Evolutionary conservation across 2,888 invertebrate genomes (phyloP).

Genomic region (Biston stratarius): DNA sequence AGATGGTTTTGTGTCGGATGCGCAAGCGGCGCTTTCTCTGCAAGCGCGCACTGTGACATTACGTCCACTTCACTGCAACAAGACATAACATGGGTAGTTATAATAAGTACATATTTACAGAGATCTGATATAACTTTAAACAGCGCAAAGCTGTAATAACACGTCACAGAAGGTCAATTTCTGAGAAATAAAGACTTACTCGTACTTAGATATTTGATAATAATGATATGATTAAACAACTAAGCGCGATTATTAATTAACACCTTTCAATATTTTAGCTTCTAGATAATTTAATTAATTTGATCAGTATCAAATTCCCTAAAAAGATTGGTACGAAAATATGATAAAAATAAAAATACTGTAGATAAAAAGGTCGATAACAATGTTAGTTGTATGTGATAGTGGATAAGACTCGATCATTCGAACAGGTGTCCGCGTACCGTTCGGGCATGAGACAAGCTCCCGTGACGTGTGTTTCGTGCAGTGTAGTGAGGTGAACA

Average conservation of each 20-base stretch:
- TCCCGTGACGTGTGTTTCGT: slow-evolving; percentile 7
- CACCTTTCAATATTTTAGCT: not conserved
- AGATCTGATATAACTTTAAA: too few species aligned
- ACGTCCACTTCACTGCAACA: slow-evolving; percentile 7
- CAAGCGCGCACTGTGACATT: slow-evolving; percentile 14
- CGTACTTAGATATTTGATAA: not conserved
- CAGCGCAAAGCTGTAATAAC: too few species aligned
- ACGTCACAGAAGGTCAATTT: too few species aligned
- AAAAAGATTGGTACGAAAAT: not conserved
- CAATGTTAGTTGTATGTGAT: not conserved
- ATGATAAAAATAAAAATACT: slow-evolving; percentile 5
- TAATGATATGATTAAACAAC: not conserved
- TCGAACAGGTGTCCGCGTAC: not conserved
- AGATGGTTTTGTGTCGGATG: not conserved
- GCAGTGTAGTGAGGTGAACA: slow-evolving; percentile 6
- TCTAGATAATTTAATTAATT: slow-evolving; percentile 11
- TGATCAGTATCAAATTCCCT: slow-evolving; percentile 10
- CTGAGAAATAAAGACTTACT: not conserved
- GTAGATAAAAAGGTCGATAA: slow-evolving; percentile 13
- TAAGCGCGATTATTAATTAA: not conserved
- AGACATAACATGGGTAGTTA: not conserved
- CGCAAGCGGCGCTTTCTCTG: slow-evolving; percentile 15
- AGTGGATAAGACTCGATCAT: slow-evolving; percentile 1
- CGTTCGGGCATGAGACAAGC: not conserved
- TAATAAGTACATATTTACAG: not conserved